Evolutionary conservation across 2,797 vertebrate species (phyloP), one percentile per base, ranked within the genome.

Genomic region (Ciconia nigra): DNA sequence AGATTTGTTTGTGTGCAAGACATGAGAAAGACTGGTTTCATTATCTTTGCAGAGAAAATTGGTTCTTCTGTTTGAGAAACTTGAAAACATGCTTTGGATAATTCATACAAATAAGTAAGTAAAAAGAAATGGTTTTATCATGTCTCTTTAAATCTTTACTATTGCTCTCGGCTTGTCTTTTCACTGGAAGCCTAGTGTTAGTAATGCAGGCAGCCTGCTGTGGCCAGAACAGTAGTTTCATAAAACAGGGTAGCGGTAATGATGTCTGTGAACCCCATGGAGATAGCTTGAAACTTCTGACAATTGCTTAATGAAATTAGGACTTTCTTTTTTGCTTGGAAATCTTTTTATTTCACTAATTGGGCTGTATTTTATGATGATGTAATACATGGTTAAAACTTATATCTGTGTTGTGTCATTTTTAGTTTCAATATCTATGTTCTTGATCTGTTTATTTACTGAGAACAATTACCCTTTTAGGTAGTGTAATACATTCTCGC

Each of bases 271-370:
- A 89, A 92, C 42, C 81, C 91, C 65, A 69, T 46, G 58, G 91
- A 73, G 77, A 83, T 54, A 76, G 44, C 73, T 49, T 2, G 13
- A 86, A 94, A 88, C 18, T 93, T 95, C 83, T 95, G 85, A 74
- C 49, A 85, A 52, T 51, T 79, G 28, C 35, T 84, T 85, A 88
- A 86, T 73, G 65, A 94, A 95, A 96, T 95, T 66, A 93, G 41
- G 18, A 31, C 35, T 81, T 67, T 28, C 8, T 84, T 92, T 73
- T 90, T 65, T 33, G 8, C 28, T 74, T 81, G 35, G 51, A 90
- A 85, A 89, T 71, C 4, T 83, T 95, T 96, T 89, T 83, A 70
- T 91, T 94, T 82, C 62, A 47, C 65, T 96, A 94, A 94, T 92
- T 96, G 69, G 67, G 13, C 41, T 90, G 25, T 61, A 63, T 86